Percentiles rank a stretch among this genome's conserved stretches.
Evolutionary conservation across 2,888 invertebrate genomes (phyloP).

Genomic region (Torymus texanus): DNA sequence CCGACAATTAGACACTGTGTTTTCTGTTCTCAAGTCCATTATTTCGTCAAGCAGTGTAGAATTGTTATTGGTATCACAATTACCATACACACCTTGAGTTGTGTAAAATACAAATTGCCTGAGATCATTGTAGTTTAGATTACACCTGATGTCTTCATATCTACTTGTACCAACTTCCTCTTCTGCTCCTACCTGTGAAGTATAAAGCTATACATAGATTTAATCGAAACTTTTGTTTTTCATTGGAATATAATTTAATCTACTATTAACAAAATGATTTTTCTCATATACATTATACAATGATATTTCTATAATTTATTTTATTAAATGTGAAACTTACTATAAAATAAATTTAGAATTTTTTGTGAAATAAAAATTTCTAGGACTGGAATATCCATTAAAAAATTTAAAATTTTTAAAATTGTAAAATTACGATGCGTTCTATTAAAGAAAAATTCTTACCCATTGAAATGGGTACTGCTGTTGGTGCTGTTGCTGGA

Average conservation of each 20-base stretch:
- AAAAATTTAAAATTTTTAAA: slow-evolving; percentile 6
- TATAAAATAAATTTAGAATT: slow-evolving; percentile 12
- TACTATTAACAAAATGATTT: not conserved
- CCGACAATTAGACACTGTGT: slow-evolving; percentile 43
- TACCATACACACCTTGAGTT: slow-evolving; percentile 64
- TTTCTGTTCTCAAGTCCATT: slow-evolving; percentile 64
- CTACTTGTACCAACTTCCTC: slow-evolving; percentile 68
- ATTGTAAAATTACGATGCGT: slow-evolving; percentile 9
- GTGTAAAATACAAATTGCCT: slow-evolving; percentile 65
- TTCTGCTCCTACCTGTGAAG: slow-evolving; percentile 67
- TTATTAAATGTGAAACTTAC: not conserved
- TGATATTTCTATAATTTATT: not conserved
- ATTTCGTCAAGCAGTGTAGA: slow-evolving; percentile 57
- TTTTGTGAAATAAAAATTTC: not conserved
- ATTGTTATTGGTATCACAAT: slow-evolving; percentile 64
- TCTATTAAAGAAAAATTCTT: slow-evolving; percentile 51
- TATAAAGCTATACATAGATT: slow-evolving; percentile 17
- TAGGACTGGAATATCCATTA: not conserved
- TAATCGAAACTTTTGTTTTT: not conserved
- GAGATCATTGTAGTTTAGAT: slow-evolving; percentile 66
- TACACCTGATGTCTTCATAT: slow-evolving; percentile 60
- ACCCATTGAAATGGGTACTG: slow-evolving; percentile 70
- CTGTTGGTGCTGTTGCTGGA: slow-evolving; percentile 59
- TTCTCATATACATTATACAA: not conserved
- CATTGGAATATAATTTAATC: not conserved